Conservation (phyloP, 2,888 invertebrate species). For the Leucoma salicis region DNA sequence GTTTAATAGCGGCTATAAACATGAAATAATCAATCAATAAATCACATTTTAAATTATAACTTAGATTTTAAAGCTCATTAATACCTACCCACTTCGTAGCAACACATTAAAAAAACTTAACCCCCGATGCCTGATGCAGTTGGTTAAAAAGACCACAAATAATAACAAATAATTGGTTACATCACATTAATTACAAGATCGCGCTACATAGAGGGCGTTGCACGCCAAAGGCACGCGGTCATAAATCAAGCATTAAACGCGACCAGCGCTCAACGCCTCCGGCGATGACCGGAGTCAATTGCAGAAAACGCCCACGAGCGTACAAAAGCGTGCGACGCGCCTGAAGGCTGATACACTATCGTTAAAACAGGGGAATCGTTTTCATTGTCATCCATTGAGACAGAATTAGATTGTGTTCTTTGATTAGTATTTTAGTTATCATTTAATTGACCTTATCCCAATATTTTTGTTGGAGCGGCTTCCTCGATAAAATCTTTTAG, state of each 20-base stretch:
- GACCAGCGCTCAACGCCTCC: constrained; percentile 39
- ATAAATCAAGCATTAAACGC: constrained; percentile 43
- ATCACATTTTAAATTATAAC: no score
- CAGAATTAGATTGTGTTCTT: constrained; percentile 1
- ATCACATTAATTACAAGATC: constrained; percentile 2
- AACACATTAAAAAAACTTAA: no score
- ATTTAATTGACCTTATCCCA: no score
- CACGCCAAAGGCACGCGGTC: constrained; percentile 38
- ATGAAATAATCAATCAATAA: no score
- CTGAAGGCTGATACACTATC: constrained; percentile 25
- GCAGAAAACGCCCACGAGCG: constrained; percentile 30
- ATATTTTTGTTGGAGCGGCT: no score
- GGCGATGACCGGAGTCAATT: constrained; percentile 35
- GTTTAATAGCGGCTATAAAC: no score
- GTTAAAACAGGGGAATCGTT: constrained; percentile 11
- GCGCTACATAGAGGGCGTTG: constrained; percentile 24
- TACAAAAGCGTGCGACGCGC: constrained; percentile 17
- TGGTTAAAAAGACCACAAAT: no score
- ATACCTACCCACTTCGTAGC: no score
- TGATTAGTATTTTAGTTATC: not conserved
- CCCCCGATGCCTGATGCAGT: no score
- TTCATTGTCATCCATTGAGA: constrained; percentile 11
- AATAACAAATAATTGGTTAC: not conserved
- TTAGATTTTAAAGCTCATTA: no score
- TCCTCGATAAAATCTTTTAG: no score